These are phyloP conservation scores for Oxyscelio sp. DNA, from an alignment of 2,888 invertebrate genomes.

Conservation along the genomic window DNA sequence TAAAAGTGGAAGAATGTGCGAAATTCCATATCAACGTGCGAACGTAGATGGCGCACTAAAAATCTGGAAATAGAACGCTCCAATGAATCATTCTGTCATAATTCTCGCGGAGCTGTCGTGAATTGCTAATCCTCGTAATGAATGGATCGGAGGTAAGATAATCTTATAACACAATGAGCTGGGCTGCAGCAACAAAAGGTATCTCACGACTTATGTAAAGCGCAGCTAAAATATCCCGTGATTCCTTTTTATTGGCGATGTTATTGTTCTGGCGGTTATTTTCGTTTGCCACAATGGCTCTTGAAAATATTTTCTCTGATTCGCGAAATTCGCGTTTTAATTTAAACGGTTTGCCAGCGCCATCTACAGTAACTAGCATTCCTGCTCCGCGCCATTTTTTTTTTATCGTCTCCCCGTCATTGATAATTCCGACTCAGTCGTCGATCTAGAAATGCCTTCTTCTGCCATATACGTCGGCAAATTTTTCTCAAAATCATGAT, in stretches of 20 bases:
- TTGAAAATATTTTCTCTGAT: slow-evolving; percentile 13
- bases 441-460: slow-evolving; percentile 57
- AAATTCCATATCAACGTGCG: slow-evolving; percentile 3
- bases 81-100: slow-evolving; percentile 54
- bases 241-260: slow-evolving; percentile 28
- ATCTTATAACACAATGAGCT: slow-evolving; percentile 60
- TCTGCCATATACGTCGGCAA: slow-evolving; percentile 49
- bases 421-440: slow-evolving; percentile 39
- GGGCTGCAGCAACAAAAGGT: slow-evolving; percentile 45
- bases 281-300: too few species aligned
- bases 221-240: slow-evolving; percentile 44
- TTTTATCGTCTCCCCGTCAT: slow-evolving; percentile 22
- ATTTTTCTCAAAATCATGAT: slow-evolving; percentile 69
- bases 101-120: slow-evolving; percentile 38
- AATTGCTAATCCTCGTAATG: slow-evolving; percentile 61
- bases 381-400: neutral
- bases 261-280: slow-evolving; percentile 42
- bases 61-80: slow-evolving; percentile 34
- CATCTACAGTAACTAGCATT: slow-evolving; percentile 11
- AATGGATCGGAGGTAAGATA: slow-evolving; percentile 66
- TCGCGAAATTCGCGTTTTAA: neutral
- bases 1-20: neutral
- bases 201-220: slow-evolving; percentile 50
- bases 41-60: slow-evolving; percentile 21
- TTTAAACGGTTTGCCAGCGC: slow-evolving; percentile 12